Conservation (phyloP, 2,113 vertebrate species). For the Podiceps cristatus region DNA sequence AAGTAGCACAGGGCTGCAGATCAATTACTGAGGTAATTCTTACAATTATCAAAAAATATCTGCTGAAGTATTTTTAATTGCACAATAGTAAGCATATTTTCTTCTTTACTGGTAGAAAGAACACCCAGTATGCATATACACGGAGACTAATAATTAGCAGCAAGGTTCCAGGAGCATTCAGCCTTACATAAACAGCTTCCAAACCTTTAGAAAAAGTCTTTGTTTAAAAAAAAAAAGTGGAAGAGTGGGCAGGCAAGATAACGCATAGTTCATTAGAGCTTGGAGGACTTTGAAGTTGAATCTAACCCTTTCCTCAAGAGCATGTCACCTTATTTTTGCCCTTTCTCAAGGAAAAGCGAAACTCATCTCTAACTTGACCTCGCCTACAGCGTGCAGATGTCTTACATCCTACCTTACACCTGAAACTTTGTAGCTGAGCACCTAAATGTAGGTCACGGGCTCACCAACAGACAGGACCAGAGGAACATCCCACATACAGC, state of each 20-base stretch:
- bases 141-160: neutral
- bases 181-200: neutral
- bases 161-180: neutral
- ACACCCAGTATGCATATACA: neutral
- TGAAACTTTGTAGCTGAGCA: neutral
- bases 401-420: no score
- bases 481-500: neutral
- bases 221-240: neutral
- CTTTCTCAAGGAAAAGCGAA: neutral
- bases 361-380: neutral
- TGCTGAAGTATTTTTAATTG: neutral
- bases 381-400: fast-evolving
- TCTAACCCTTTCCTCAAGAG: neutral
- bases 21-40: neutral
- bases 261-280: neutral
- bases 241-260: neutral
- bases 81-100: neutral
- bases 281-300: neutral
- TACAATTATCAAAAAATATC: neutral
- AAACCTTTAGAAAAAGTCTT: neutral
- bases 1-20: neutral
- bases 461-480: neutral
- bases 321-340: neutral
- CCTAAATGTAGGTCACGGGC: fast-evolving
- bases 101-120: neutral